Evolutionary conservation across 2,888 invertebrate species (phyloP).

Genomic region (Pachymerium ferrugineum): DNA sequence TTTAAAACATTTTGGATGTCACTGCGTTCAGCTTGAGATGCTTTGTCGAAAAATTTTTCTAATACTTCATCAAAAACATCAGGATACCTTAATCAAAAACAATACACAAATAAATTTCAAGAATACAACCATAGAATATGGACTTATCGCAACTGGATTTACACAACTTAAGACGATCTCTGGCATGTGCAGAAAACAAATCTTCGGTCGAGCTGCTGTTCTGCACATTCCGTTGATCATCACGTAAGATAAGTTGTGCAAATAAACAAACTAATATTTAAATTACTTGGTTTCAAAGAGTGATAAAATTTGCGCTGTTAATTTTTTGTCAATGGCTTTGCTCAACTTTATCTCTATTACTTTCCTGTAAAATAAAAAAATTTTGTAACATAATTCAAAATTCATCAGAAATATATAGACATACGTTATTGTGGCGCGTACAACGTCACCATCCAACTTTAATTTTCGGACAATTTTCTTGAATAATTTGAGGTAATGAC

Average conservation of each 20-base stretch:
- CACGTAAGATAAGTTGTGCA: no score
- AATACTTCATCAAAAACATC: conserved; percentile 10
- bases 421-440: not conserved
- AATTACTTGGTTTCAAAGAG: not conserved
- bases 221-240: no score
- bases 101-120: not conserved
- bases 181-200: no score
- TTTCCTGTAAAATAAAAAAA: not conserved
- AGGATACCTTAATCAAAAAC: not conserved
- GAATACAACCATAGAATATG: no score
- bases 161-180: no score
- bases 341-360: not conserved
- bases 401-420: not conserved
- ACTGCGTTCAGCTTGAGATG: not conserved
- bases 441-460: not conserved
- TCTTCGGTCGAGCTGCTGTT: no score
- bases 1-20: not conserved
- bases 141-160: no score
- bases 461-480: not conserved
- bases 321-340: not conserved
- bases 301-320: not conserved
- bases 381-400: not conserved
- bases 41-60: not conserved
- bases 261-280: not conserved
- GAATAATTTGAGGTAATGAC: not conserved